phyloP scores from a whole-genome alignment of 2,888 invertebrate genomes.

The Xestia sexstrigata region DNA sequence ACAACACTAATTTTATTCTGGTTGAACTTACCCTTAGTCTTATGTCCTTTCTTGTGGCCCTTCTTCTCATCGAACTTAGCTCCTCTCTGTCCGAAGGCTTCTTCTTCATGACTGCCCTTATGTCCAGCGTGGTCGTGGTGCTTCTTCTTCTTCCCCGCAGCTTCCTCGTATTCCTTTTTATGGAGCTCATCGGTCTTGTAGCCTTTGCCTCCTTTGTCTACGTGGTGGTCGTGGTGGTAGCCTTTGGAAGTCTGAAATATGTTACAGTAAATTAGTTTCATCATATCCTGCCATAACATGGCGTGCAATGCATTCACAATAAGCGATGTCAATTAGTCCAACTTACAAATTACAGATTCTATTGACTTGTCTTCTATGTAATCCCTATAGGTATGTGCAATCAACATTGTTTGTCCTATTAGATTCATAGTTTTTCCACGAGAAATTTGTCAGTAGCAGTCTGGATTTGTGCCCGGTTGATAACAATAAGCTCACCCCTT shows the following conservation, averaged over 20 bases:
- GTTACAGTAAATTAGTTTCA: too few relatives aligned
- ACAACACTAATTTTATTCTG: not conserved
- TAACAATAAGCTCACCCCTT: not conserved
- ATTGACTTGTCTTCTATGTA: too few relatives aligned
- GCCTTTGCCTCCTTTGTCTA: conserved; percentile 91
- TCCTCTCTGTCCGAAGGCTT: conserved; percentile 92
- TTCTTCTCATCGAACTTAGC: conserved; percentile 94
- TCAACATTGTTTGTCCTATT: not conserved
- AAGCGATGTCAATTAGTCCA: too few relatives aligned
- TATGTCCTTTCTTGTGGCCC: conserved; percentile 94
- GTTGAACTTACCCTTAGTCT: conserved; percentile 91
- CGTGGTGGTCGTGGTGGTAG: conserved; percentile 90
- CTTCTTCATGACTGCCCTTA: conserved; percentile 92
- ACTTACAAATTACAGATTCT: too few relatives aligned
- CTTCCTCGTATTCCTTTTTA: conserved; percentile 91
- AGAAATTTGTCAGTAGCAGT: not conserved
- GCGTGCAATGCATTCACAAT: too few relatives aligned
- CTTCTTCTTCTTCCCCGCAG: conserved; percentile 91
- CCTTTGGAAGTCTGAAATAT: conserved; percentile 89
- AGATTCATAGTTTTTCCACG: not conserved
- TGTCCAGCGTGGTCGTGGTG: conserved; percentile 92
- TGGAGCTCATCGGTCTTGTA: conserved; percentile 91
- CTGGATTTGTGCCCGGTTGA: not conserved
- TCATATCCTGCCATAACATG: too few relatives aligned
- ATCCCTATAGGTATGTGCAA: too few relatives aligned